phyloP scores from a whole-genome alignment of 2,888 invertebrate genomes.

The Carabus problematicus region DNA sequence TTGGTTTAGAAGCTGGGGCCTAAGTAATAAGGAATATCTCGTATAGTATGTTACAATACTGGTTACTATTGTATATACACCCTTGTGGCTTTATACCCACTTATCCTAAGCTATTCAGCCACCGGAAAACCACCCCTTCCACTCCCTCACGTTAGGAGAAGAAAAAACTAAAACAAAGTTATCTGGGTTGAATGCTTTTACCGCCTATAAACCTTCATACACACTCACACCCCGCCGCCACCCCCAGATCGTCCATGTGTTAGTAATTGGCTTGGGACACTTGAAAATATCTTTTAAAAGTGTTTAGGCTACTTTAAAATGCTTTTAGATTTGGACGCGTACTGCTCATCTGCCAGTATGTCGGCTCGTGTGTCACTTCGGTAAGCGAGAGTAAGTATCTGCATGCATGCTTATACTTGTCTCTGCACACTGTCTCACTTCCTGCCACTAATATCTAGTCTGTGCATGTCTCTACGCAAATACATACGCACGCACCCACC shows the following conservation, averaged over 20 bases:
- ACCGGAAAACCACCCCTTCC: slow-evolving; percentile 21
- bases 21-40: too few relatives aligned
- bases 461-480: too few relatives aligned
- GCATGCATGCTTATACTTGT: too few relatives aligned
- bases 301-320: slow-evolving; percentile 58
- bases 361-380: neutral
- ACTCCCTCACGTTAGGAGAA: neutral
- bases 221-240: neutral
- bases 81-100: too few relatives aligned
- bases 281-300: slow-evolving; percentile 56
- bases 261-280: slow-evolving; percentile 33
- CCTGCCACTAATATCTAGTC: too few relatives aligned
- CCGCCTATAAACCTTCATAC: neutral
- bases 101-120: slow-evolving; percentile 10
- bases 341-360: neutral
- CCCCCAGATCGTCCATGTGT: slow-evolving; percentile 28
- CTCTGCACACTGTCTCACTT: too few relatives aligned
- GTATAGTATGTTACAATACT: too few relatives aligned
- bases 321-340: slow-evolving; percentile 53
- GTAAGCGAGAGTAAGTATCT: too few relatives aligned
- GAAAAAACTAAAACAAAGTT: slow-evolving; percentile 26
- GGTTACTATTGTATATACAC: too few relatives aligned
- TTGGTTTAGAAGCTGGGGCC: too few relatives aligned
- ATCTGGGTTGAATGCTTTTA: slow-evolving; percentile 22
- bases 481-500: too few relatives aligned